phyloP scores from a whole-genome alignment of 1,140 invertebrate species.

The Neodiprion fabricii region DNA sequence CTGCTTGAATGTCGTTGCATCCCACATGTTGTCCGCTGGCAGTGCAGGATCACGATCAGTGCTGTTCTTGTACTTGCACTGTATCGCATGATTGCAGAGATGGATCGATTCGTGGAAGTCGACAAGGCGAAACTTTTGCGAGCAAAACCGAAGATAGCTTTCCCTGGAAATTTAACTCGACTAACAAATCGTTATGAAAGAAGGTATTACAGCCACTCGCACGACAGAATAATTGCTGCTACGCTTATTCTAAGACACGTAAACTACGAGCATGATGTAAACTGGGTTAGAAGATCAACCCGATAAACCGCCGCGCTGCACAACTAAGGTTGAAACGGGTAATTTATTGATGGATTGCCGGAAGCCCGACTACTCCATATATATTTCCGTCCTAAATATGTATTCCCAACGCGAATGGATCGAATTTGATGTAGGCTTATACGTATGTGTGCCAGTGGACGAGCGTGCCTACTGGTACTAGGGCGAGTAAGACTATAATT shows the following conservation, averaged over 20 bases:
- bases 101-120: conserved; percentile 94
- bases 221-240: background rate
- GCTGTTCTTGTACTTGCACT: conserved; percentile 88
- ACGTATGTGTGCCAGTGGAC: background rate
- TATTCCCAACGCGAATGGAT: background rate
- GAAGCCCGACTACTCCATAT: background rate
- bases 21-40: conserved; percentile 74
- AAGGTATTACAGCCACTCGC: conserved; percentile 12
- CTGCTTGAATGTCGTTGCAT: conserved; percentile 54
- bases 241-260: background rate
- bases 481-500: background rate
- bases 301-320: background rate
- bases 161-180: conserved; percentile 65
- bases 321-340: background rate
- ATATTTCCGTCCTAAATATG: background rate
- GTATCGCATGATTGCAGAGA: conserved; percentile 92
- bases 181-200: conserved; percentile 9
- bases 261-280: background rate
- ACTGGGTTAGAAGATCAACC: conserved; percentile 41
- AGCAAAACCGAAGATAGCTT: conserved; percentile 92
- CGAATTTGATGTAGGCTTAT: background rate
- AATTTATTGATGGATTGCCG: conserved; percentile 4
- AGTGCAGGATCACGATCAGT: conserved; percentile 75
- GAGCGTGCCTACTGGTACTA: background rate
- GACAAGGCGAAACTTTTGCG: conserved; percentile 86